Base-by-base conservation (phyloP, 2,797 vertebrate genomes). In the Sebastiscus albofasciatus region DNA sequence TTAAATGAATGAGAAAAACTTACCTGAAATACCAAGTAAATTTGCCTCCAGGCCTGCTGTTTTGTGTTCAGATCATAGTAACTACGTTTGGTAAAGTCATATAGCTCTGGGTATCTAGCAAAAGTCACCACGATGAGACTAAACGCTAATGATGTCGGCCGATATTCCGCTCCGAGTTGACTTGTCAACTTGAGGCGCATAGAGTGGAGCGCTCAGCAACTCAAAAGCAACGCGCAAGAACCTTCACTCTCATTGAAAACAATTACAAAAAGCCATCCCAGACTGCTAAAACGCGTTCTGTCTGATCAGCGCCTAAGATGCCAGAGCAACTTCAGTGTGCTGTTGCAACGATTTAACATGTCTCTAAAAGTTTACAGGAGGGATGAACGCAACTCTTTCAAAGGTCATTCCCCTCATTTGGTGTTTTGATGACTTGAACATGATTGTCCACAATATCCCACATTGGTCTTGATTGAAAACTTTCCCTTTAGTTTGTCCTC, bases 251-350 rank as follows among this genome's bases (percentile, higher is more conserved):
- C 18, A 49, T 49, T 49, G 46, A 49, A 49, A 49, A 49, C 0
- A 49, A 49, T 20, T 46, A 46, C 7, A 8, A 46, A 46, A 20
- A 46, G 0, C 0, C 16, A 18, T 7, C 0, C 42, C 0, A 49
- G 46, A 49, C 46, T 0, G 7, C 46, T 49, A 49, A 49, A 49
- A 49, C 0, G 16, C 18, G 18, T 7, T 49, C 18, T 49, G 46
- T 49, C 0, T 49, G 46, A 20, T 8, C 18, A 49, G 46, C 0
- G 0, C 7, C 0, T 1, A 22, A 55, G 0, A 12, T 55, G 52
- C 56, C 4, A 59, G 56, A 59, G 56, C 56, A 59, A 8, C 26
- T 59, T 59, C 26, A 29, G 26, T 29, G 26, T 0, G 56, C 13
- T 4, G 0, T 60, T 0, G 18, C 2, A 33, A 60, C 5, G 8